A percentile compares a stretch with the other conserved stretches of the same genome.
Conservation (phyloP, 1,140 invertebrate genomes). For the Planococcus citri region DNA sequence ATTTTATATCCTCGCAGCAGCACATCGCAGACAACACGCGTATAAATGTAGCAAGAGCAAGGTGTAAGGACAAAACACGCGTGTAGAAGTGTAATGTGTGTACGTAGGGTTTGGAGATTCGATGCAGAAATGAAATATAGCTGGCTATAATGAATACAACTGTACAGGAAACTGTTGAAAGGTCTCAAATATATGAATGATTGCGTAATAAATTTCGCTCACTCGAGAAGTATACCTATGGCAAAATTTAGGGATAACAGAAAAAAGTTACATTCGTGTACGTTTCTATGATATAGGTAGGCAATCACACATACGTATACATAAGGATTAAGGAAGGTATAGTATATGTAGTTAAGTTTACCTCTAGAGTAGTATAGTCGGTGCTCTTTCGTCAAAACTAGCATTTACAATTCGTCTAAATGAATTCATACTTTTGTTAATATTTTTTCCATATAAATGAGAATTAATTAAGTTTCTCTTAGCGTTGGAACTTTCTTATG, state of each 20-base stretch:
- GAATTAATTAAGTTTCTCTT: background rate
- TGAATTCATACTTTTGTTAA: background rate
- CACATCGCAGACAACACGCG: background rate
- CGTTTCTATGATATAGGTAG: no score
- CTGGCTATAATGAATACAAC: background rate
- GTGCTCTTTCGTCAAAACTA: no score
- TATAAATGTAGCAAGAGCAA: background rate
- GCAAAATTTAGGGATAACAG: no score
- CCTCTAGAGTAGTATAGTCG: no score
- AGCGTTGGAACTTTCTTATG: background rate
- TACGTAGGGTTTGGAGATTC: background rate
- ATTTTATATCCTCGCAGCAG: background rate
- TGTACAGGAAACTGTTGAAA: background rate
- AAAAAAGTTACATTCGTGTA: no score
- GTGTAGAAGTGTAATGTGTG: no score
- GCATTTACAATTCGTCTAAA: no score
- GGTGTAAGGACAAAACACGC: no score
- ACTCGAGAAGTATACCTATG: no score
- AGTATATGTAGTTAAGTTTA: no score
- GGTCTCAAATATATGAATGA: background rate
- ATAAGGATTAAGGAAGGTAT: no score
- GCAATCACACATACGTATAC: no score
- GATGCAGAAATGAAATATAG: conserved; percentile 1
- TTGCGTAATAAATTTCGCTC: background rate
- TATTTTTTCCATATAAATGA: background rate